Percentiles rank a stretch among this genome's conserved stretches.
Conservation (phyloP, 2,888 invertebrate species). For the Athalia rosae region DNA sequence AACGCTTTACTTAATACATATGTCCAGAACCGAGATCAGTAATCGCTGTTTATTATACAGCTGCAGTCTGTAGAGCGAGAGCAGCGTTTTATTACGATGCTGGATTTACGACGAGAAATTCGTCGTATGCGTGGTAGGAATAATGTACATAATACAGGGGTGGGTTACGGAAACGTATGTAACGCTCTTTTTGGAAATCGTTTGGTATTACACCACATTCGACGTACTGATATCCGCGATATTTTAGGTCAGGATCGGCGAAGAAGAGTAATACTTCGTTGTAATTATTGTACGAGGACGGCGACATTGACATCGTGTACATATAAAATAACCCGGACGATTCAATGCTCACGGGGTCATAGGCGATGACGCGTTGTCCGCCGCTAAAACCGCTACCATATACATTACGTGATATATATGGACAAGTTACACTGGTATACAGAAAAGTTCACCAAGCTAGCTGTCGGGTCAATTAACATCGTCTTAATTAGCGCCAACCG, state of each 20-base stretch:
- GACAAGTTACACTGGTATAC: constrained; percentile 7
- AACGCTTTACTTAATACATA: background rate
- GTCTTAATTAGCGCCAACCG: background rate
- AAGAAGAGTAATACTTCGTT: background rate
- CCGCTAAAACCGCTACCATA: constrained; percentile 25
- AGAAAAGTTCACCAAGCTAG: constrained; percentile 17
- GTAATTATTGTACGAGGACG: background rate
- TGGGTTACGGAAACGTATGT: background rate
- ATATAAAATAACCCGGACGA: background rate
- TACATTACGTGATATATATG: background rate
- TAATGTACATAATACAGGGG: background rate
- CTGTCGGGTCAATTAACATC: constrained; percentile 23
- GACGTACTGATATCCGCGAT: no score
- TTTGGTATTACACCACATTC: no score
- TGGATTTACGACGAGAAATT: background rate
- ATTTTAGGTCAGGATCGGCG: no score
- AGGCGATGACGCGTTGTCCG: constrained; percentile 23
- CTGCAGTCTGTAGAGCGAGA: background rate
- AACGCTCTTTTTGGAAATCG: no score
- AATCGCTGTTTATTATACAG: background rate
- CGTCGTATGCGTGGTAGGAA: background rate
- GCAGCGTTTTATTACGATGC: background rate
- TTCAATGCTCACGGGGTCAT: constrained; percentile 31
- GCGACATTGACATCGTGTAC: constrained; percentile 34
- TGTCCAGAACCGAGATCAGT: background rate